Percentiles rank a stretch among this genome's conserved stretches.
Conservation (phyloP, 2,888 invertebrate species). For the Digitonthophagus gazella region DNA sequence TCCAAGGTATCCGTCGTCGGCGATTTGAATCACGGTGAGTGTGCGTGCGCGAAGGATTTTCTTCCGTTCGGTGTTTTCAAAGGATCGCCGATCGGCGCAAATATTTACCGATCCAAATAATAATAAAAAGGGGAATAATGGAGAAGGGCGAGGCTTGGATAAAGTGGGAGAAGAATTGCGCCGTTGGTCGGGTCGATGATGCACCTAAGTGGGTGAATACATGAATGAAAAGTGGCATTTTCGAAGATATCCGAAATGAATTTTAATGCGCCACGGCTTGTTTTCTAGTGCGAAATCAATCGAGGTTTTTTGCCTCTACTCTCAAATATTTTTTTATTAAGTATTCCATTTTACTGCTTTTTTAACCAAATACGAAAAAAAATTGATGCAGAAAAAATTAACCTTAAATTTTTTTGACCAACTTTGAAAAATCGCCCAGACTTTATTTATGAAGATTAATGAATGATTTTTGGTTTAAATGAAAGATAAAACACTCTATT, state of each 20-base stretch:
- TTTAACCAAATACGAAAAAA: background rate
- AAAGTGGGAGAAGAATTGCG: background rate
- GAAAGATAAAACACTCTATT: no score
- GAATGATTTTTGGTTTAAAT: no score
- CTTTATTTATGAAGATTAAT: no score
- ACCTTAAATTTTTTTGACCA: no score
- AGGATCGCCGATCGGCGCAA: background rate
- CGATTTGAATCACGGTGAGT: conserved; percentile 52
- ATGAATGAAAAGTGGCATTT: background rate
- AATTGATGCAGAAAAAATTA: no score
- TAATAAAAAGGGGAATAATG: background rate
- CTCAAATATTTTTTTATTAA: background rate
- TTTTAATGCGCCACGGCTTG: background rate
- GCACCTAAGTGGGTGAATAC: background rate
- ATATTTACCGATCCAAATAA: background rate
- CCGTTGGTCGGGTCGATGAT: background rate
- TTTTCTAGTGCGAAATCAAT: background rate
- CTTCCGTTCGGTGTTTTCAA: background rate
- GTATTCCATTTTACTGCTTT: no score
- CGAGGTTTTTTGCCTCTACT: background rate
- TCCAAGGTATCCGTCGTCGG: conserved; percentile 49
- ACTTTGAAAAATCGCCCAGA: no score
- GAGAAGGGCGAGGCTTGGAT: background rate
- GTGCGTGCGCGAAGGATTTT: background rate
- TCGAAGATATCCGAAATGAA: background rate